Conservation (phyloP, 2,888 invertebrate genomes). For the Cryptops parisi region DNA sequence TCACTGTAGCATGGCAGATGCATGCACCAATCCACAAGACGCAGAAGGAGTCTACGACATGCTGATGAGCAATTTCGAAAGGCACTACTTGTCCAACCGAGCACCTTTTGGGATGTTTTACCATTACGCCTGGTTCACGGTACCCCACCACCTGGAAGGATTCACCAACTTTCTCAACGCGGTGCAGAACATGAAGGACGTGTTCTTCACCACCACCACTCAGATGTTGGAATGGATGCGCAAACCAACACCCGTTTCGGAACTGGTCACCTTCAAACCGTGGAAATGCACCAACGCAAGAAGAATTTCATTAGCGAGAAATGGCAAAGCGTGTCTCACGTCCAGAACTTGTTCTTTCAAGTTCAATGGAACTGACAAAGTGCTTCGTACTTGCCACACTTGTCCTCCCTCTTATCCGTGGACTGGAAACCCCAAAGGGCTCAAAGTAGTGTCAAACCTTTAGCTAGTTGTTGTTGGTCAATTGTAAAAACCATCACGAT, state of each 20-base stretch:
- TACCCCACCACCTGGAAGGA: conserved; percentile 84
- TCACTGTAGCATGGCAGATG: conserved; percentile 89
- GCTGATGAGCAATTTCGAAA: conserved; percentile 85
- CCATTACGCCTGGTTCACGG: conserved; percentile 91
- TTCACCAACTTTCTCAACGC: conserved; percentile 85
- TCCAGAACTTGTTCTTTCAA: neutral
- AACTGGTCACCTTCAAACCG: conserved; percentile 54
- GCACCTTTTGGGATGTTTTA: conserved; percentile 86
- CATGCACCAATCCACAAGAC: conserved; percentile 78
- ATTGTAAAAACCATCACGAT: too few species aligned
- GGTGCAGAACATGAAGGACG: conserved; percentile 76
- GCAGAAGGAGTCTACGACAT: conserved; percentile 81
- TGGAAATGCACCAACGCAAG: conserved; percentile 16
- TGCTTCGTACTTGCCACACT: neutral
- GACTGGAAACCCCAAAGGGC: conserved; percentile 3
- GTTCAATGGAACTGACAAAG: neutral
- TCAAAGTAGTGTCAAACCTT: too few species aligned
- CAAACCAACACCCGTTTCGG: conserved; percentile 73
- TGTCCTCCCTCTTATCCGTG: conserved; percentile 6
- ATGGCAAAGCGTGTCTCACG: neutral
- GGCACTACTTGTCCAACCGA: conserved; percentile 85
- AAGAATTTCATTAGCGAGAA: neutral
- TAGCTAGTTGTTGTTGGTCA: too few species aligned
- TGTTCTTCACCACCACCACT: conserved; percentile 83
- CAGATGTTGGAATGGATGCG: conserved; percentile 89